Evolutionary conservation across 1,140 invertebrate species (phyloP).

Genomic region (Diorhabda elongata): DNA sequence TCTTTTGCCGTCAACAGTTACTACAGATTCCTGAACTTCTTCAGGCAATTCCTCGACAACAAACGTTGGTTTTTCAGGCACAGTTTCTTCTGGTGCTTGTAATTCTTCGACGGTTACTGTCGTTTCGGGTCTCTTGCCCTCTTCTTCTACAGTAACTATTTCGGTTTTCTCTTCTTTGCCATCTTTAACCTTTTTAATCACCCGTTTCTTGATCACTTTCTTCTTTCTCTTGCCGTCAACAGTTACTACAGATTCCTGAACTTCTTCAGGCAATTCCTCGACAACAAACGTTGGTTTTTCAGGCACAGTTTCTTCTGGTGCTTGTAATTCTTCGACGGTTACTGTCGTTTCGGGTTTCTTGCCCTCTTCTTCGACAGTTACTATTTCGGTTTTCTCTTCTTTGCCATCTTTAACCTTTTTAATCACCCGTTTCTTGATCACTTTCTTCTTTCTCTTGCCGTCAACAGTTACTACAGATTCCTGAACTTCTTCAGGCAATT

Average conservation of each 20-base stretch:
- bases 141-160: constrained; percentile 43
- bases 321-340: constrained; percentile 44
- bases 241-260: constrained; percentile 25
- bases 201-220: constrained; percentile 24
- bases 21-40: constrained; percentile 38
- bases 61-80: constrained; percentile 14
- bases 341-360: constrained; percentile 41
- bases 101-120: constrained; percentile 41
- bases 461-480: constrained; percentile 23
- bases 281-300: constrained; percentile 29
- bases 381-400: constrained; percentile 42
- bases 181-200: constrained; percentile 39
- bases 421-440: constrained; percentile 25
- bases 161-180: constrained; percentile 41
- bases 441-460: constrained; percentile 26
- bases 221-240: constrained; percentile 25
- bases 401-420: constrained; percentile 41
- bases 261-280: constrained; percentile 44
- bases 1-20: constrained; percentile 28
- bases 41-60: constrained; percentile 26
- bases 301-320: constrained; percentile 43
- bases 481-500: constrained; percentile 39
- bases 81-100: constrained; percentile 39
- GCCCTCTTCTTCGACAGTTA: constrained; percentile 39
- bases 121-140: constrained; percentile 40